phyloP scores from a whole-genome alignment of 2,113 vertebrate genomes.

The Daubentonia madagascariensis region DNA sequence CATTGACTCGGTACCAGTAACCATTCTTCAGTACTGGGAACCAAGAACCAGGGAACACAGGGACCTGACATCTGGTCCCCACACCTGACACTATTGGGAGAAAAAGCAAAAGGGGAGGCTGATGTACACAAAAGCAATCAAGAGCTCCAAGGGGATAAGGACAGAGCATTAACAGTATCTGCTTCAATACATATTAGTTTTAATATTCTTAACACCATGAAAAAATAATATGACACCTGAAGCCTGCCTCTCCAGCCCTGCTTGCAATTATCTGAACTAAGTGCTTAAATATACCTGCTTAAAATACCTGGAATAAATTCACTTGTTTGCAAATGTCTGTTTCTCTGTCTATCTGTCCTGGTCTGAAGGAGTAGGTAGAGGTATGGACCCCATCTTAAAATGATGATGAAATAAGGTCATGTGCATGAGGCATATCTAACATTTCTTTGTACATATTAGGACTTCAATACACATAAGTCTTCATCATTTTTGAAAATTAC shows the following conservation, averaged over 20 bases:
- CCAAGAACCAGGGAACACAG: too few species aligned
- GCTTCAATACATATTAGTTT: neutral
- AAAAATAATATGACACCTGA: neutral
- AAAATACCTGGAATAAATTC: neutral
- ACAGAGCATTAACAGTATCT: neutral
- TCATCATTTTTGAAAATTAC: neutral
- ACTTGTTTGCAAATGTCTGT: neutral
- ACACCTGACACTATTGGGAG: too few species aligned
- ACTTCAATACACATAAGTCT: neutral
- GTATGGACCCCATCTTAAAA: neutral
- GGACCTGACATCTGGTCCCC: too few species aligned
- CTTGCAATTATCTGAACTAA: neutral
- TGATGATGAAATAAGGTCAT: neutral
- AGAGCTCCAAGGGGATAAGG: neutral
- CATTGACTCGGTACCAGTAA: too few species aligned
- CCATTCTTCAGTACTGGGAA: too few species aligned
- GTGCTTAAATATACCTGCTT: neutral
- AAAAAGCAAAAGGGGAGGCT: neutral
- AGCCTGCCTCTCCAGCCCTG: neutral
- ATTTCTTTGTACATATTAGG: neutral
- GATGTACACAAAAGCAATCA: neutral
- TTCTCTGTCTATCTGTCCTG: neutral
- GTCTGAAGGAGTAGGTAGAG: neutral
- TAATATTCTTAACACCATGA: neutral
- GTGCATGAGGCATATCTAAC: neutral